phyloP scores from a whole-genome alignment of 2,888 invertebrate genomes.

The Rotaria macrura region DNA sequence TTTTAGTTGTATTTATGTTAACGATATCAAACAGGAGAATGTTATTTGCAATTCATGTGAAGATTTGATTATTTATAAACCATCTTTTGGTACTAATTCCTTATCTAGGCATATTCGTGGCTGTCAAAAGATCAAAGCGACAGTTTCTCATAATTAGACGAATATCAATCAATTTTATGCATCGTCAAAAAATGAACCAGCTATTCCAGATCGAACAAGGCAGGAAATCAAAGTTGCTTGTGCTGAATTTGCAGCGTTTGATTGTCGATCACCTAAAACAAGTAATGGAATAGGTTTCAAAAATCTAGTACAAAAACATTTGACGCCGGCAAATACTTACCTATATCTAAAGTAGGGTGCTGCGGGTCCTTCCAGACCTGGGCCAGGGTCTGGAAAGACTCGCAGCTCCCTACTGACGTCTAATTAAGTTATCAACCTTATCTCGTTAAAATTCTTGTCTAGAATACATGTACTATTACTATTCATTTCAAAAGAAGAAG shows the following conservation, averaged over 20 bases:
- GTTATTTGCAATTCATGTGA: background rate
- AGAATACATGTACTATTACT: too few species aligned
- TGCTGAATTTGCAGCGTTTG: background rate
- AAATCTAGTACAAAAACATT: background rate
- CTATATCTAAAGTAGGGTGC: too few species aligned
- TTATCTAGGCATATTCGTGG: too few species aligned
- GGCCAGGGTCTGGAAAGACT: too few species aligned
- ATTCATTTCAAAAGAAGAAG: too few species aligned
- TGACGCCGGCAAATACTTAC: too few species aligned
- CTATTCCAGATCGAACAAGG: background rate
- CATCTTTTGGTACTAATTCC: too few species aligned
- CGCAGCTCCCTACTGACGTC: too few species aligned
- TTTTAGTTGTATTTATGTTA: background rate
- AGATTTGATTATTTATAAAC: too few species aligned
- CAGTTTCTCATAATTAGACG: background rate
- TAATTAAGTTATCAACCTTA: too few species aligned
- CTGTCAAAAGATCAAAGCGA: background rate
- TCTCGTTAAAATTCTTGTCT: too few species aligned
- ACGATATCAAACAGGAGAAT: background rate
- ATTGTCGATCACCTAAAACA: background rate
- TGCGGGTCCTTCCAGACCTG: too few species aligned
- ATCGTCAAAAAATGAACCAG: background rate
- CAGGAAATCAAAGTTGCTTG: background rate
- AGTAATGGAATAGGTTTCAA: background rate
- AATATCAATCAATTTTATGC: background rate